Conservation (phyloP, 2,888 invertebrate genomes). For the Tubulanus polymorphus region DNA sequence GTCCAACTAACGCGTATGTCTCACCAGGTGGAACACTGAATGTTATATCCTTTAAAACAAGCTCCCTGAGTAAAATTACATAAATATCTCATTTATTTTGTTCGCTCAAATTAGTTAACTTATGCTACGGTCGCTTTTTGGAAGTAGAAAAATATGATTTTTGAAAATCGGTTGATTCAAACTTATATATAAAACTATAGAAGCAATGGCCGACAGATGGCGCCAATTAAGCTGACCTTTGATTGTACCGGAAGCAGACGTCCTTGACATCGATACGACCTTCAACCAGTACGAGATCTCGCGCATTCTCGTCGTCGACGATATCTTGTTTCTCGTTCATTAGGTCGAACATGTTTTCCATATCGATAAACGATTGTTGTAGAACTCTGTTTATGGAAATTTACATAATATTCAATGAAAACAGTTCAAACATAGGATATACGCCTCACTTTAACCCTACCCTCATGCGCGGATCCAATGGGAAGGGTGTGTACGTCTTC, state of each 20-base stretch:
- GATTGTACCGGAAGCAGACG: conserved; percentile 79
- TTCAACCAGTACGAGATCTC: conserved; percentile 64
- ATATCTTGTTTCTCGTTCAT: conserved; percentile 80
- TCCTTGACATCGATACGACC: conserved; percentile 77
- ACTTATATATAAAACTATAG: too few relatives aligned
- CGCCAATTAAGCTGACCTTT: conserved; percentile 40
- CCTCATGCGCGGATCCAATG: too few relatives aligned
- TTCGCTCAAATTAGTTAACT: too few relatives aligned
- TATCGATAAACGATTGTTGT: conserved; percentile 95
- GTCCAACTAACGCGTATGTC: conserved; percentile 51
- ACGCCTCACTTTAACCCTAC: too few relatives aligned
- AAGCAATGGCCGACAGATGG: too few relatives aligned
- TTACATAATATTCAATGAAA: too few relatives aligned
- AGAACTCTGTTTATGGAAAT: too few relatives aligned
- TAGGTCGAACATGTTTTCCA: conserved; percentile 99
- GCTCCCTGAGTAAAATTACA: conserved; percentile 33
- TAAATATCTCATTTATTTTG: too few relatives aligned
- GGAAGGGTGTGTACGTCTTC: too few relatives aligned
- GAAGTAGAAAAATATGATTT: neutral
- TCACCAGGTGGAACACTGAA: conserved; percentile 48
- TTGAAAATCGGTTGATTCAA: too few relatives aligned
- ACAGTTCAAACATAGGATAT: too few relatives aligned
- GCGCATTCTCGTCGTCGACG: conserved; percentile 73
- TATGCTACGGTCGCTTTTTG: too few relatives aligned
- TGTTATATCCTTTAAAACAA: conserved; percentile 39